Evolutionary conservation across 2,888 invertebrate genomes (phyloP).

Genomic region (Acanthosepion pharaonis): DNA sequence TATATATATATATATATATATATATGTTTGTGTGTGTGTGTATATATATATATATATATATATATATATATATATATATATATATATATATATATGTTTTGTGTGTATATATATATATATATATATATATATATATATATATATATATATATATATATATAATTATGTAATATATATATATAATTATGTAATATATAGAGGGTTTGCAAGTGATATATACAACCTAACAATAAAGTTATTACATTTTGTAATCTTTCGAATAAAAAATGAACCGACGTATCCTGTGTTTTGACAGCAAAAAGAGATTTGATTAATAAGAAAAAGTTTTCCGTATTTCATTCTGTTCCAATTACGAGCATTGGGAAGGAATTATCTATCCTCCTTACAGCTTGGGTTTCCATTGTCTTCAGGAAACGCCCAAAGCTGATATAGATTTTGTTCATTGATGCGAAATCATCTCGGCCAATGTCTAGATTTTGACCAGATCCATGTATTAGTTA

Average conservation of each 20-base stretch:
- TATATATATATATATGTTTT: no score
- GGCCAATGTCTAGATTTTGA: not conserved
- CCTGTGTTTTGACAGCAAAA: no score
- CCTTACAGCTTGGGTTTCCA: not conserved
- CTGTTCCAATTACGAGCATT: not conserved
- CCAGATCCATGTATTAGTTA: not conserved
- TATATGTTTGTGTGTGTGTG: no score
- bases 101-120: no score
- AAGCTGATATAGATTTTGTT: constrained; percentile 14
- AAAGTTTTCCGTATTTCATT: not conserved
- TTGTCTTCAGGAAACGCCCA: not conserved
- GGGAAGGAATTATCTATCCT: not conserved
- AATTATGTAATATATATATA: not conserved
- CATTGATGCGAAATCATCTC: not conserved
- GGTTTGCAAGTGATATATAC: no score
- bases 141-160: not conserved
- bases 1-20: not conserved
- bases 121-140: not conserved
- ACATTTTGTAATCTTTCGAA: no score
- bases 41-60: no score
- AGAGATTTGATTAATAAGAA: not conserved
- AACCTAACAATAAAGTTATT: no score
- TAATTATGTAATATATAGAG: not conserved
- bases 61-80: no score
- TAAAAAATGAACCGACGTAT: not conserved